These are phyloP conservation scores for Gallinago paraguaiae DNA, from an alignment of 2,113 vertebrate genomes.

Conservation along the genomic window DNA sequence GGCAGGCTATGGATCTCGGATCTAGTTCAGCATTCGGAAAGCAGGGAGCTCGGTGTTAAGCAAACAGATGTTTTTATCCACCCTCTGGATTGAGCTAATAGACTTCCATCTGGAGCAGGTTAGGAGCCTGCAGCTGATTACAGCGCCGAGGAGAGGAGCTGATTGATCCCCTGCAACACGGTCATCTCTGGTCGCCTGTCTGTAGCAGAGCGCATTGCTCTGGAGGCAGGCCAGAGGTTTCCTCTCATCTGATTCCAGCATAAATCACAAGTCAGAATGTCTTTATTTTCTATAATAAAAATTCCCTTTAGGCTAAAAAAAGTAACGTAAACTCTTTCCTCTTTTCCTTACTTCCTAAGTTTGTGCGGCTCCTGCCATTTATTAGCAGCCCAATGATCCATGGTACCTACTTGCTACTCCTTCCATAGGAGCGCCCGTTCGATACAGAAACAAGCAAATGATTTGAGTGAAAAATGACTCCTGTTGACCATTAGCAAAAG, in stretches of 20 bases:
- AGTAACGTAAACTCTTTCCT: neutral
- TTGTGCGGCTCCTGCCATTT: neutral
- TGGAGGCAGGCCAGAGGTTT: neutral
- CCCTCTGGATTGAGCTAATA: neutral
- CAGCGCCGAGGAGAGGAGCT: neutral
- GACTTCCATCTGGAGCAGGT: neutral
- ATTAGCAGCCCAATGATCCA: neutral
- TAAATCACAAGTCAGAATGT: neutral
- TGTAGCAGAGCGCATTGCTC: neutral
- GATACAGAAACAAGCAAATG: neutral
- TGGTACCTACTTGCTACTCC: neutral
- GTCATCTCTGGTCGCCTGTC: neutral
- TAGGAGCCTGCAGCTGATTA: fast-evolving
- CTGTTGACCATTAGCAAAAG: neutral
- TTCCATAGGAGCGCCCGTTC: neutral
- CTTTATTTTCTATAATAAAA: neutral
- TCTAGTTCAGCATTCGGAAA: neutral
- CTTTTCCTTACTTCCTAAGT: neutral
- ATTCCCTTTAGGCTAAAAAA: neutral
- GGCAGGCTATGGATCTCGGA: neutral
- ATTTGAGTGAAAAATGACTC: conserved; percentile 2
- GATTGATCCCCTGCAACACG: fast-evolving
- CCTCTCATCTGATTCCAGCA: neutral
- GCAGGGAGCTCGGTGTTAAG: fast-evolving
- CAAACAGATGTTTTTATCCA: neutral